Percentiles rank a stretch among this genome's conserved stretches.
phyloP scores from a whole-genome alignment of 2,797 vertebrate species.

The Enteromius argenteus region DNA sequence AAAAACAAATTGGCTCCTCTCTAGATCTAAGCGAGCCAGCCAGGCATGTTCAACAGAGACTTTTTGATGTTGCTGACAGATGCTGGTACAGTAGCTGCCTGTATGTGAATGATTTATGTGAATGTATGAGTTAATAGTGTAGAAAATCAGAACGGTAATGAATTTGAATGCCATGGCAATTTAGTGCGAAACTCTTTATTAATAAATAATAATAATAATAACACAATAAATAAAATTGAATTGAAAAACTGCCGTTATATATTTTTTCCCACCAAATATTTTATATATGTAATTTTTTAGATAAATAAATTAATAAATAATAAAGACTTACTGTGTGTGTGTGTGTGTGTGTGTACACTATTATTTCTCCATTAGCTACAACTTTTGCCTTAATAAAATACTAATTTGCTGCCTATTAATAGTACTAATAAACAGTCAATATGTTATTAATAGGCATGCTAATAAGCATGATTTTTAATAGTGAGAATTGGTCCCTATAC shows the following conservation, averaged over 20 bases:
- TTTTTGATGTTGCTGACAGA: slow-evolving; percentile 42
- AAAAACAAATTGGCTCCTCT: slow-evolving; percentile 57
- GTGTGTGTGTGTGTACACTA: no score
- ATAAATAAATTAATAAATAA: no score
- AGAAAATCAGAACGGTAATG: slow-evolving; percentile 18
- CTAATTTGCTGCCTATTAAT: no score
- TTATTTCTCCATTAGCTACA: no score
- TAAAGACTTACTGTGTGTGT: no score
- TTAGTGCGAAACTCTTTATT: neutral
- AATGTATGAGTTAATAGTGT: neutral
- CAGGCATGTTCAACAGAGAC: slow-evolving; percentile 24
- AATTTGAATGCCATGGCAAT: neutral
- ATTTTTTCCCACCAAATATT: neutral
- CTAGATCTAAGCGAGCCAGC: slow-evolving; percentile 52
- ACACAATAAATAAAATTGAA: neutral
- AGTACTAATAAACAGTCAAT: no score
- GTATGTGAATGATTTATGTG: slow-evolving; percentile 8
- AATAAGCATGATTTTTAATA: neutral
- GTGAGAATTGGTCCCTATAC: neutral
- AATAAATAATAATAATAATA: no score
- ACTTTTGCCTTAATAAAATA: no score
- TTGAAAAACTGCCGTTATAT: neutral
- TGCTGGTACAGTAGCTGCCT: neutral
- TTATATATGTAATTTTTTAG: no score
- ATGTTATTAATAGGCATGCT: no score